Evolutionary conservation across 2,888 invertebrate genomes (phyloP).

Genomic region (Epistrophe eligans): DNA sequence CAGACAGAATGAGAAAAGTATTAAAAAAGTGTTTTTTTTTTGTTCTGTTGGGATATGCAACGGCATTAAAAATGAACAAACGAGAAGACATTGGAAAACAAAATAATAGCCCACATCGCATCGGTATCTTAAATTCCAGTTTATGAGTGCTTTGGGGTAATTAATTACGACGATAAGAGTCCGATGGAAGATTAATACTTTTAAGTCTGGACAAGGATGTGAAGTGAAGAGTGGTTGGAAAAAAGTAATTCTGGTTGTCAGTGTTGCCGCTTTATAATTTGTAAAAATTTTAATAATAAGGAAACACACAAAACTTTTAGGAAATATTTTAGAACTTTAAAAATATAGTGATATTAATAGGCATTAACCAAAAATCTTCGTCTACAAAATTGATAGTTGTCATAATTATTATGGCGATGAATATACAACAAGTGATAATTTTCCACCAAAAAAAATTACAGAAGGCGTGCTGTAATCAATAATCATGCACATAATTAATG

Average conservation of each 20-base stretch:
- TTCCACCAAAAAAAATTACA: no score
- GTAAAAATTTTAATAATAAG: no score
- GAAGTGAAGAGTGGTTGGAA: neutral
- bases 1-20: slow-evolving; percentile 37
- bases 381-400: no score
- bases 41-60: slow-evolving; percentile 15
- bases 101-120: slow-evolving; percentile 45
- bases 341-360: no score
- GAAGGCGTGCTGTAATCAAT: no score
- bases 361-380: no score
- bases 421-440: no score
- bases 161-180: slow-evolving; percentile 74
- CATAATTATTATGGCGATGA: no score
- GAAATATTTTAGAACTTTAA: no score
- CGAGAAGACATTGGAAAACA: slow-evolving; percentile 30
- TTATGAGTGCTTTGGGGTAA: slow-evolving; percentile 67
- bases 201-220: slow-evolving; percentile 34
- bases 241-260: neutral
- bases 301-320: no score
- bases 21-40: slow-evolving; percentile 34
- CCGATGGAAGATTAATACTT: slow-evolving; percentile 72
- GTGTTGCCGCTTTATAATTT: neutral
- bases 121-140: slow-evolving; percentile 72
- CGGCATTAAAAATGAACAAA: slow-evolving; percentile 43
- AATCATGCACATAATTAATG: no score